Base-by-base conservation (phyloP, 2,888 invertebrate species). In the Epicampocera succincta region DNA sequence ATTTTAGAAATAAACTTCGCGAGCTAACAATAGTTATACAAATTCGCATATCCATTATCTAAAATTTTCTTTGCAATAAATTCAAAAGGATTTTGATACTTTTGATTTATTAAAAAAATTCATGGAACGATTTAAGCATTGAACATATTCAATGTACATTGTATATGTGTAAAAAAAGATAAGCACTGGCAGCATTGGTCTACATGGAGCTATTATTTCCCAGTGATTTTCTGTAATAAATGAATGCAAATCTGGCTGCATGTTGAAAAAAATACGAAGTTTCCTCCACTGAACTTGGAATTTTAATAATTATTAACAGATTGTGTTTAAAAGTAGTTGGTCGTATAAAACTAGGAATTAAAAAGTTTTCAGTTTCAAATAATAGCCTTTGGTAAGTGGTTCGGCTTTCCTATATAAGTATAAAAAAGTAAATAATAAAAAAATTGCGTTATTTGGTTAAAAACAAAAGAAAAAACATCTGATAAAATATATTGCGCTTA, bases 221-320 rank as follows among this genome's bases (percentile, higher is more conserved):
- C 25, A 38, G 60, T 60, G 44, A 3, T 44, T 60, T 25, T 15
- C 33, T 25, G 25, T 15, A 25, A 42, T n/a, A 58, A 58, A 13
- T 42, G 19, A 58, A 58, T 58, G 40, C 21, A 40, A 42, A 6
- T 33, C 33, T 8, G 33, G 3, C 8, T 9, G 33, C 8, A 8
- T 63, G 42, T 17, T 63, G 54, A 42, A 13, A 42, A 44, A 56
- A 56, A 63, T 19, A 15, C 60, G 66, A 80, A 61, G 71, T 72
- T 76, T 72, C 76, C 42, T 76, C 25, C 40, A 48, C 54, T 71
- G 52, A 15, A n/a, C 0, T 40, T 60, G 13, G 4, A 40, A 12
- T 66, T 60, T 56, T n/a, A 19, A 48, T 76, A 17, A 54, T 76
- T 81, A 81, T 72, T 81, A 72, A 81, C 54, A 76, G 72, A 73